Evolutionary conservation across 2,888 invertebrate species (phyloP).

Genomic region (Nephrotoma appendiculata): DNA sequence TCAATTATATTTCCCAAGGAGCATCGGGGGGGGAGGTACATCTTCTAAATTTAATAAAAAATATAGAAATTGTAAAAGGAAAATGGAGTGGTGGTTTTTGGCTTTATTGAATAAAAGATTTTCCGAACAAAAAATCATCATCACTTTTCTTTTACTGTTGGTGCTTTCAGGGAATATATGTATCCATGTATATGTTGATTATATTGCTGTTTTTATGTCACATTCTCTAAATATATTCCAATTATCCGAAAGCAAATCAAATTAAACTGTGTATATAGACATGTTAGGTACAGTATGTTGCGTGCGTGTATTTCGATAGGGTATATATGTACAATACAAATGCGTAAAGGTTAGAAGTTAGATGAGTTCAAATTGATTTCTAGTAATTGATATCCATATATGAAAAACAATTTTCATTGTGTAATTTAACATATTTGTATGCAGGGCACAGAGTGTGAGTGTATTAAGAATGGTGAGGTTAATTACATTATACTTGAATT

Average conservation of each 20-base stretch:
- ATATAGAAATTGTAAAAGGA: background rate
- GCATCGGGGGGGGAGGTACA: background rate
- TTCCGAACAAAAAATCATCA: background rate
- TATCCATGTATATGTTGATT: background rate
- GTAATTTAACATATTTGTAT: background rate
- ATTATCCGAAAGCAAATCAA: background rate
- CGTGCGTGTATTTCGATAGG: background rate
- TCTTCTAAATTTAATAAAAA: background rate
- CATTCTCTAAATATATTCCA: background rate
- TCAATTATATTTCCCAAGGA: background rate
- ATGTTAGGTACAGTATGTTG: background rate
- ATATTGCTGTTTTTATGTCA: background rate
- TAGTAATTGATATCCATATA: background rate
- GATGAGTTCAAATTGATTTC: background rate
- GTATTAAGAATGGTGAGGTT: too few relatives aligned
- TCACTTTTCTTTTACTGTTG: background rate
- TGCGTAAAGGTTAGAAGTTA: background rate
- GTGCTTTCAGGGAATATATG: background rate
- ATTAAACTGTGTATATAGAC: background rate
- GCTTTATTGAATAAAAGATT: background rate
- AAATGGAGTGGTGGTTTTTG: background rate
- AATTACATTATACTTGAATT: too few relatives aligned
- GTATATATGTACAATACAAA: background rate
- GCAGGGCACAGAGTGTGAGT: too few relatives aligned
- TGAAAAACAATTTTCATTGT: background rate